Evolutionary conservation across 2,888 invertebrate species (phyloP).

Genomic region (Corythucha ciliata): DNA sequence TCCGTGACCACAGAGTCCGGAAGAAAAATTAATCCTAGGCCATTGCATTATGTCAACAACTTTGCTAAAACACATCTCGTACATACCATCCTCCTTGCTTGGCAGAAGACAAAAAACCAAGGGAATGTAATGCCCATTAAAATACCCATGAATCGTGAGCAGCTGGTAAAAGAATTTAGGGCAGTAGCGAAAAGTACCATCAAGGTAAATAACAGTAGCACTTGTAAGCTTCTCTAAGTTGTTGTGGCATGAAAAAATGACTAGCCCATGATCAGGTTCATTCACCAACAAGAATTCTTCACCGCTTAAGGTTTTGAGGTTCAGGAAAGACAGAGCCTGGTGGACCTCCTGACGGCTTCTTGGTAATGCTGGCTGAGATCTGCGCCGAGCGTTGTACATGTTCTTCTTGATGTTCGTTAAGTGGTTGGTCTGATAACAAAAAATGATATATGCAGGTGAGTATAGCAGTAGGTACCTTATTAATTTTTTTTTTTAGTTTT

Average conservation of each 20-base stretch:
- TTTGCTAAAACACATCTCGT: conserved; percentile 14
- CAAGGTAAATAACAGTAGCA: conserved; percentile 20
- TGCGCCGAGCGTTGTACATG: conserved; percentile 5
- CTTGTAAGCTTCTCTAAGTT: too few relatives aligned
- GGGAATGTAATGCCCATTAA: too few relatives aligned
- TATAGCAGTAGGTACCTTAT: too few relatives aligned
- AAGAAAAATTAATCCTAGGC: conserved; percentile 17
- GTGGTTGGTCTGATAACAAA: not conserved
- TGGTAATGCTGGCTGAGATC: conserved; percentile 7
- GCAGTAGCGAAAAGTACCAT: conserved; percentile 26
- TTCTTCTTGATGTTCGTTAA: too few relatives aligned
- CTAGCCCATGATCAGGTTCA: conserved; percentile 6
- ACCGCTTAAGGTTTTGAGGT: not conserved
- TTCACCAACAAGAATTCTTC: not conserved
- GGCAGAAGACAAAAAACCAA: conserved; percentile 25
- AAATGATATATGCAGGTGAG: too few relatives aligned
- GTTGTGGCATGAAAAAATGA: conserved; percentile 21
- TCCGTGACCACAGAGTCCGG: conserved; percentile 10
- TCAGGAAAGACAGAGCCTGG: not conserved
- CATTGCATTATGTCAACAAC: conserved; percentile 16
- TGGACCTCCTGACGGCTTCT: conserved; percentile 6
- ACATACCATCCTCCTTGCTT: conserved; percentile 17
- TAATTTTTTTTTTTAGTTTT: too few relatives aligned
- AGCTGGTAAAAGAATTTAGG: conserved; percentile 25
- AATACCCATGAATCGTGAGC: conserved; percentile 25